These are phyloP conservation scores for Cheiracanthium punctorium DNA, from an alignment of 2,888 invertebrate species.

Conservation along the genomic window DNA sequence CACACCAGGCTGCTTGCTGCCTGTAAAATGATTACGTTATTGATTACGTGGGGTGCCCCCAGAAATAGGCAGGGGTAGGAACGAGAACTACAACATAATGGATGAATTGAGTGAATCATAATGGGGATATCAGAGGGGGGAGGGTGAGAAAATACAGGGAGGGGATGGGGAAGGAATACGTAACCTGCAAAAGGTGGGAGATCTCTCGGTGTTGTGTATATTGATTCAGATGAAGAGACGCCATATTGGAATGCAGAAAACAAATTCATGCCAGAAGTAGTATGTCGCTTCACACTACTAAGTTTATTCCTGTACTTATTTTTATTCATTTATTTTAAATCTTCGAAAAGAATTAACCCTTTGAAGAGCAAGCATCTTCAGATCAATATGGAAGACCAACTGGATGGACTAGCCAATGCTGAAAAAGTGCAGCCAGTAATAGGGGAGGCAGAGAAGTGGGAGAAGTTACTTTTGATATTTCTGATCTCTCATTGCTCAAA, in stretches of 20 bases:
- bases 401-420: no score
- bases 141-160: neutral
- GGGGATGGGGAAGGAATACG: neutral
- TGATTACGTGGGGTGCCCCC: neutral
- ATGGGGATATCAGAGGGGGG: neutral
- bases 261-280: no score
- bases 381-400: no score
- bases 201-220: neutral
- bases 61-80: neutral
- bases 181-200: neutral
- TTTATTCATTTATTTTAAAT: no score
- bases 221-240: neutral
- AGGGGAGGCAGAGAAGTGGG: no score
- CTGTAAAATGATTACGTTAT: conserved; percentile 8
- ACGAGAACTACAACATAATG: neutral
- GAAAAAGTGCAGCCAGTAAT: no score
- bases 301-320: no score
- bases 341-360: no score
- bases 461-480: no score
- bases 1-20: neutral
- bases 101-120: conserved; percentile 13
- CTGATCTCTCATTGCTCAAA: no score
- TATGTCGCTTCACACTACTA: no score
- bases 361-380: no score
- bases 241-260: neutral